Evolutionary conservation across 2,888 invertebrate genomes (phyloP).

Genomic region (Rhagonycha lutea): DNA sequence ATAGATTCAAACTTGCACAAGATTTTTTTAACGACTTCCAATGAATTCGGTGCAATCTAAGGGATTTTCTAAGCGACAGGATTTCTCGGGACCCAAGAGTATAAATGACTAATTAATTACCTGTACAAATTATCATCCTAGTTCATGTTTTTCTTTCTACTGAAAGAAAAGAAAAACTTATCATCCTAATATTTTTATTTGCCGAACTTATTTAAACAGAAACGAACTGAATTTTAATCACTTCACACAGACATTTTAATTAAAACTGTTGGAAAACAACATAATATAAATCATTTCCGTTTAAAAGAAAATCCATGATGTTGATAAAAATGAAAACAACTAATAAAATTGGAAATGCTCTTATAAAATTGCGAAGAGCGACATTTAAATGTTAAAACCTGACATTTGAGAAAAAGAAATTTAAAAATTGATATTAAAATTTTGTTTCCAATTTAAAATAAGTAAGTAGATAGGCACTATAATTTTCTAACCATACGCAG

Average conservation of each 20-base stretch:
- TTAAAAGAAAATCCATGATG: background rate
- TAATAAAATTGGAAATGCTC: background rate
- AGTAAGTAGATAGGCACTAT: background rate
- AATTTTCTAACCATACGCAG: background rate
- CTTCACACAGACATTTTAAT: background rate
- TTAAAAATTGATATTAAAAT: background rate
- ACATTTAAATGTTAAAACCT: background rate
- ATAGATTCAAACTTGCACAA: no score
- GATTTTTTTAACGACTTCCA: no score
- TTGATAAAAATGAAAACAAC: background rate
- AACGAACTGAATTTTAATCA: background rate
- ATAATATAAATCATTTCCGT: background rate
- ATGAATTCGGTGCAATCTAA: no score
- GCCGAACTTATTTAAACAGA: no score
- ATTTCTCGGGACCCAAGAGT: no score
- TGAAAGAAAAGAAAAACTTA: no score
- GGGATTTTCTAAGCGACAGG: no score
- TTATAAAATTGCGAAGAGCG: background rate
- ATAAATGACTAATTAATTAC: no score
- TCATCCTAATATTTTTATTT: no score
- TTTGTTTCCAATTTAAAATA: background rate
- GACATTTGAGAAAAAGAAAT: background rate
- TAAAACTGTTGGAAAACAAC: background rate
- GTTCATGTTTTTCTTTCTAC: no score
- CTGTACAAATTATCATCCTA: no score